Evolutionary conservation across 2,113 vertebrate species (phyloP).

Genomic region (Cyprichromis sp.): DNA sequence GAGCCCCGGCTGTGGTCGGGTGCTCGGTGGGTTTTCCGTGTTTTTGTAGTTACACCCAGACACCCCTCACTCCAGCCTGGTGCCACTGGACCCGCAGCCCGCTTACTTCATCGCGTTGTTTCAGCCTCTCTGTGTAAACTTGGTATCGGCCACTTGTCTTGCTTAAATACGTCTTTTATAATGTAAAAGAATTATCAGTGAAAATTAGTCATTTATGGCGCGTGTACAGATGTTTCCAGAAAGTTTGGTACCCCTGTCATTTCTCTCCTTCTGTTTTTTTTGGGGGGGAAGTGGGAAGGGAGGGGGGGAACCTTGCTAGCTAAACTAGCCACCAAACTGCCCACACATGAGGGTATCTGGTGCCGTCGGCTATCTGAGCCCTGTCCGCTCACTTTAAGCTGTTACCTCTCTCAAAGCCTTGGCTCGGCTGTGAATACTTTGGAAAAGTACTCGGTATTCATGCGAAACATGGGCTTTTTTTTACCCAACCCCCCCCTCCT

Average conservation of each 20-base stretch:
- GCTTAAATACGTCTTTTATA: neutral
- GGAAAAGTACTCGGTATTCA: conserved; percentile 28
- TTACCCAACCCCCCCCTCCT: neutral
- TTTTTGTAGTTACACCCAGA: neutral
- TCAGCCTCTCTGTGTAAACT: neutral
- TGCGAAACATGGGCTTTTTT: neutral
- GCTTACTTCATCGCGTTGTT: neutral
- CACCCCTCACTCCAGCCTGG: neutral
- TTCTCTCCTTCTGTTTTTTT: neutral
- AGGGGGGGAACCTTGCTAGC: neutral
- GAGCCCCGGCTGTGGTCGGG: neutral
- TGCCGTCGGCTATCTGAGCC: neutral
- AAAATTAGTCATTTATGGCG: neutral
- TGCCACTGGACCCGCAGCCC: neutral
- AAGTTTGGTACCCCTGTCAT: conserved; percentile 50
- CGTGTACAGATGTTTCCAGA: conserved; percentile 29
- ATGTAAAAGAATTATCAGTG: neutral
- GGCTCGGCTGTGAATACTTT: conserved; percentile 11
- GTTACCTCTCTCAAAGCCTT: neutral
- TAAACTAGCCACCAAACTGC: conserved; percentile 11
- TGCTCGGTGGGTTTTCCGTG: neutral
- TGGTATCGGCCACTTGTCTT: neutral
- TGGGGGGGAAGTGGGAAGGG: fast-evolving
- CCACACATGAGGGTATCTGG: neutral
- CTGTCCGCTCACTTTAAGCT: neutral